These are phyloP conservation scores for Lithophane semibrunnea DNA, from an alignment of 2,888 invertebrate genomes.

Conservation along the genomic window DNA sequence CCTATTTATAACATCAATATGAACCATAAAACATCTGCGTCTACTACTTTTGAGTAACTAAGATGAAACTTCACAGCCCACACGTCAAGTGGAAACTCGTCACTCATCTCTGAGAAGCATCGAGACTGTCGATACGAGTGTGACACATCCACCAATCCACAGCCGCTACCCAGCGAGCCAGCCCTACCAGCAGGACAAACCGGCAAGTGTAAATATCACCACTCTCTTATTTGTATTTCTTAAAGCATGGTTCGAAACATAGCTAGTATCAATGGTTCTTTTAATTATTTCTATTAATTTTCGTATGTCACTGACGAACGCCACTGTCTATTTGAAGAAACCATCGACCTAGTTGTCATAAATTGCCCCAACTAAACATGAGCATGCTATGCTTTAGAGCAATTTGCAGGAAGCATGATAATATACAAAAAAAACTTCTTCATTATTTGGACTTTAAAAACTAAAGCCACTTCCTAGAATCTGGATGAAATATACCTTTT, in stretches of 20 bases:
- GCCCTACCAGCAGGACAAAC: constrained; percentile 68
- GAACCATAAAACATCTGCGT: neutral
- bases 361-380: neutral
- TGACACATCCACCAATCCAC: constrained; percentile 43
- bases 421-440: neutral
- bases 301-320: too few relatives aligned
- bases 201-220: constrained; percentile 63
- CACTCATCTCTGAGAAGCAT: constrained; percentile 70
- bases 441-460: too few relatives aligned
- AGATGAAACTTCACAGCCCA: constrained; percentile 27
- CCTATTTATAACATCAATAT: neutral
- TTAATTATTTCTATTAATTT: neutral
- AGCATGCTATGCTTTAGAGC: neutral
- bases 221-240: neutral
- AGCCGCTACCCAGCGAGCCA: constrained; percentile 57
- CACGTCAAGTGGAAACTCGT: constrained; percentile 45
- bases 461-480: neutral
- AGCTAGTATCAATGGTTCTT: neutral
- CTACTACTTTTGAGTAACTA: constrained; percentile 14
- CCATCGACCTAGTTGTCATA: neutral
- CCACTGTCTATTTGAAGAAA: neutral
- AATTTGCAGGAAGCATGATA: neutral
- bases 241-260: neutral
- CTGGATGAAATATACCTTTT: neutral
- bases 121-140: constrained; percentile 69